Evolutionary conservation across 2,888 invertebrate genomes (phyloP).

Genomic region (Napeogenes inachia): DNA sequence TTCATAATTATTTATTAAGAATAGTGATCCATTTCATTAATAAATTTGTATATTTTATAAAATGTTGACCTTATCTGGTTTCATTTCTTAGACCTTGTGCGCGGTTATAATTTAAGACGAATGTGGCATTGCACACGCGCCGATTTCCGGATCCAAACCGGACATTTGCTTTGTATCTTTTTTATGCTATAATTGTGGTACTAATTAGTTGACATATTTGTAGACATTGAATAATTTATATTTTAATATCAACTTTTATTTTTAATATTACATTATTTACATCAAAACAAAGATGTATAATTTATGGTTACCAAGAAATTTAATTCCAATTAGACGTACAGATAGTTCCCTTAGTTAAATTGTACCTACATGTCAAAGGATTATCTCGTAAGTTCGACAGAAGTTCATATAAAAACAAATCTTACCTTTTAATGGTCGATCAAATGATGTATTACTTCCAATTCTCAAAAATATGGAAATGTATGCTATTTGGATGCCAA

Average conservation of each 20-base stretch:
- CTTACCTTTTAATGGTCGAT: too few relatives aligned
- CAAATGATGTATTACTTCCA: too few relatives aligned
- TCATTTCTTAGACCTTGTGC: constrained; percentile 69
- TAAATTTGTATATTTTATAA: constrained; percentile 33
- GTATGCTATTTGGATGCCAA: too few relatives aligned
- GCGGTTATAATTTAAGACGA: constrained; percentile 19
- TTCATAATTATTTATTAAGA: constrained; percentile 16
- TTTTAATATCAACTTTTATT: not conserved
- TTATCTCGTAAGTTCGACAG: too few relatives aligned
- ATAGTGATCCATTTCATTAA: constrained; percentile 10
- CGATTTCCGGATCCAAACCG: constrained; percentile 55
- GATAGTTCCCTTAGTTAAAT: too few relatives aligned
- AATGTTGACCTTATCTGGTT: constrained; percentile 32
- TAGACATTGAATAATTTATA: not conserved
- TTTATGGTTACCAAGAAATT: too few relatives aligned
- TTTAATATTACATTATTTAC: too few relatives aligned
- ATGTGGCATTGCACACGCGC: constrained; percentile 41
- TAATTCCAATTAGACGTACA: too few relatives aligned
- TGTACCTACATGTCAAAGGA: too few relatives aligned
- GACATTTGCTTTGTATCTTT: constrained; percentile 33
- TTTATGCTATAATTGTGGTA: constrained; percentile 2
- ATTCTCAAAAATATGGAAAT: too few relatives aligned
- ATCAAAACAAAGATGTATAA: too few relatives aligned
- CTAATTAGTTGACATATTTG: not conserved
- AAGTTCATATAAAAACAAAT: too few relatives aligned